A percentile compares a stretch with the other conserved stretches of the same genome.
Evolutionary conservation across 2,888 invertebrate genomes (phyloP).

Genomic region (Eudasyphora cyanicolor): DNA sequence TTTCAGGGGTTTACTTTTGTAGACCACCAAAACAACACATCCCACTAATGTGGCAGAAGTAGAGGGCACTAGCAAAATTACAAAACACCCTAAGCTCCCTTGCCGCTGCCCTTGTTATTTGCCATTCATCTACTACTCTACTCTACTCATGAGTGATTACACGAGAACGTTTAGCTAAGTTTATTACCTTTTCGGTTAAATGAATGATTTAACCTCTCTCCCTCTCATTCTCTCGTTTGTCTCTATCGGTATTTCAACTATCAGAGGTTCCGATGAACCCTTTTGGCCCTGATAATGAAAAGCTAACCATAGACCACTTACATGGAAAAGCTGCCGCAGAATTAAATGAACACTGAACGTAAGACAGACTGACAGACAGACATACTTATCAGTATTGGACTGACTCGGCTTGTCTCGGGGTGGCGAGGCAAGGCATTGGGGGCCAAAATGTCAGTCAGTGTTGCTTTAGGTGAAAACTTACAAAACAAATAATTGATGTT

Average conservation of each 20-base stretch:
- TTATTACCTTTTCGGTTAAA: background rate
- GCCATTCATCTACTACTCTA: no score
- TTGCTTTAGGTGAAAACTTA: conserved; percentile 1
- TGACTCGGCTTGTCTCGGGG: no score
- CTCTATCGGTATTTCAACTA: no score
- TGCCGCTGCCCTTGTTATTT: no score
- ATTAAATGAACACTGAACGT: background rate
- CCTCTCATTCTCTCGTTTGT: background rate
- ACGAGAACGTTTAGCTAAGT: background rate
- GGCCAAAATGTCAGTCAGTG: conserved; percentile 27
- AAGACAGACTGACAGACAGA: background rate
- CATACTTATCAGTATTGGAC: background rate
- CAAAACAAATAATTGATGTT: conserved; percentile 51
- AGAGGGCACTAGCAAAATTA: no score
- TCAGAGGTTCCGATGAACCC: background rate
- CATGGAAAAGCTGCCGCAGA: background rate
- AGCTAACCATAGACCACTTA: background rate
- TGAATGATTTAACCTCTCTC: background rate
- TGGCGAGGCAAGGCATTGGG: no score
- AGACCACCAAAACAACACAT: no score
- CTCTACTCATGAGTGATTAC: background rate
- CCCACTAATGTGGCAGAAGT: no score
- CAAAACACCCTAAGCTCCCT: no score
- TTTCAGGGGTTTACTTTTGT: no score
- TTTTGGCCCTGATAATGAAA: conserved; percentile 4